Evolutionary conservation across 37 sponge, comb jelly and placozoan species (phyloP), one percentile per base, ranked within the genome.

Genomic region (Oopsacas minuta): DNA sequence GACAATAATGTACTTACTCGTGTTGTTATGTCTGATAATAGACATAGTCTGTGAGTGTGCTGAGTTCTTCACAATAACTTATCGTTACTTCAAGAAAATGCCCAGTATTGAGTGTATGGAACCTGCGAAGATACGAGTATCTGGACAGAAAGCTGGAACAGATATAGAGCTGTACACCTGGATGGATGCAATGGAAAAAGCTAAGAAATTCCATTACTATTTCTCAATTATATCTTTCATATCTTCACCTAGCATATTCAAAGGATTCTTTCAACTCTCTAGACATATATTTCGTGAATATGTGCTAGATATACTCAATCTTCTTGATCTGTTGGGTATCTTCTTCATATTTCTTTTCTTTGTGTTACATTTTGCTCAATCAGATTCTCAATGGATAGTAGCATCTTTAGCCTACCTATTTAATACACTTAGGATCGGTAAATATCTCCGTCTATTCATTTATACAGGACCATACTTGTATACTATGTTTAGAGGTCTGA

Each of bases 1-100:
- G 75, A 34, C 22, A 3, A 34, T 61, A 25, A 25, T 61, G 32
- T 61, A 61, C 75, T 3, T 61, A 3, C 75, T 61, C 32, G 28
- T 61, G 75, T 32, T 61, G 7, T 34, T 61, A 3, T 25, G 75
- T 61, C 20, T 61, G 28, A 3, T 61, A 12, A 5, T 61, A 25
- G 75, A 61, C 30, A 34, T 61, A 25, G 20, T 12, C 3, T 61
- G 75, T 12, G 75, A 61, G 22, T 25, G 22, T 34, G 75, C 75
- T 25, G 75, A 61, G 28, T 61, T 61, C 75, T 61, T 61, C 75
- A 61, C 75, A 3, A 61, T 61, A 25, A 32, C 75, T 5, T 61
- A 61, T 61, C 75, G 75, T 5, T 61, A 61, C 75, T 61, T 61
- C 75, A 61, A 61, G 75, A 61, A 61, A n/a, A 61, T 61, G 75